These are phyloP conservation scores for Diaprepes abbreviatus DNA, from an alignment of 2,888 invertebrate genomes.

Conservation along the genomic window DNA sequence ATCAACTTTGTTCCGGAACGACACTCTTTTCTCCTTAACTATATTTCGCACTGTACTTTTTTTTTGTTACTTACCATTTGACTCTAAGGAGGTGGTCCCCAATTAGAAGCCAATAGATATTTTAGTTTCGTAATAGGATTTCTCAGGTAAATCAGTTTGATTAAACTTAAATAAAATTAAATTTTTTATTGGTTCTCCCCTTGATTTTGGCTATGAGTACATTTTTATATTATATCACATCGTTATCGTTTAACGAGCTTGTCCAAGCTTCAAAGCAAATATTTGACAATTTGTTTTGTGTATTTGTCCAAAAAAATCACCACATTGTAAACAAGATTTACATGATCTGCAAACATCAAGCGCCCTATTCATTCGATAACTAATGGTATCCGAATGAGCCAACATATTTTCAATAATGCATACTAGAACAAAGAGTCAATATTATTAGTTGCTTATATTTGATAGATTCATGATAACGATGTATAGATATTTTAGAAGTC, in stretches of 20 bases:
- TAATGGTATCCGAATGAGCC: conserved; percentile 8
- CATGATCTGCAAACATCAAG: background rate
- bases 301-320: background rate
- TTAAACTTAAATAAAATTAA: too few relatives aligned
- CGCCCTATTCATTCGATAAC: conserved; percentile 8
- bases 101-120: too few relatives aligned
- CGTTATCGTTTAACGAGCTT: background rate
- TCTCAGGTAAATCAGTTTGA: too few relatives aligned
- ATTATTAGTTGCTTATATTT: background rate
- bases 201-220: background rate
- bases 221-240: background rate
- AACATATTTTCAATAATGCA: background rate
- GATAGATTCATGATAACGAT: too few relatives aligned
- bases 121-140: too few relatives aligned
- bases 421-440: background rate
- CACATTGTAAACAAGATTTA: background rate
- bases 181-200: background rate
- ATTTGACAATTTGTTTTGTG: conserved; percentile 7
- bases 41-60: too few relatives aligned
- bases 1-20: too few relatives aligned
- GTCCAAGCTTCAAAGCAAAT: conserved; percentile 1
- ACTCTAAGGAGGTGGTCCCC: too few relatives aligned
- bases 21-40: too few relatives aligned
- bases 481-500: too few relatives aligned
- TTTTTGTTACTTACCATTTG: too few relatives aligned